These are phyloP conservation scores for Hyposoter dolosus DNA, from an alignment of 2,888 invertebrate genomes.

Conservation along the genomic window DNA sequence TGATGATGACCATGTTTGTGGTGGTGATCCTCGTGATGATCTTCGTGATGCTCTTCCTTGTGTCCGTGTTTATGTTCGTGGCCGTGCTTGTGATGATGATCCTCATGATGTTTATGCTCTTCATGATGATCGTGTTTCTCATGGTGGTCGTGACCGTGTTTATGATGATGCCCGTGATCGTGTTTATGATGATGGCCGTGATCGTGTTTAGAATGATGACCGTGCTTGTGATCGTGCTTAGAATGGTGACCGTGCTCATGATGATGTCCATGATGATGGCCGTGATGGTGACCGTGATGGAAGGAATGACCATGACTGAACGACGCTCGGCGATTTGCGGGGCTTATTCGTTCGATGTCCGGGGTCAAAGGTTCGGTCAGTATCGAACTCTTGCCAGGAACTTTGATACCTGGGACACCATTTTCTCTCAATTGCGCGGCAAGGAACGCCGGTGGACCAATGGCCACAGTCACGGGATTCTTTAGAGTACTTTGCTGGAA, in stretches of 20 bases:
- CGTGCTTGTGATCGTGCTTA: slow-evolving; percentile 72
- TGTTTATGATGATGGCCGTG: slow-evolving; percentile 72
- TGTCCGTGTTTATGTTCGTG: slow-evolving; percentile 71
- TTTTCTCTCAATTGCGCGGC: slow-evolving; percentile 47
- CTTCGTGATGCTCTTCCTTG: slow-evolving; percentile 65
- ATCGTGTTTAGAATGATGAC: slow-evolving; percentile 77
- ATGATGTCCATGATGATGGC: slow-evolving; percentile 73
- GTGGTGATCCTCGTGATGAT: slow-evolving; percentile 74
- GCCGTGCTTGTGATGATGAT: slow-evolving; percentile 67
- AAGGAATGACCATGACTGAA: slow-evolving; percentile 61
- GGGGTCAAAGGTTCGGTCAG: neutral
- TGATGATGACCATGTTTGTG: slow-evolving; percentile 71
- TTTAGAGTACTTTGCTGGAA: slow-evolving; percentile 38
- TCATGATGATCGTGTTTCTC: slow-evolving; percentile 75
- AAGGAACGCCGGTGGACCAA: slow-evolving; percentile 47
- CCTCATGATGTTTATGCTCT: slow-evolving; percentile 75
- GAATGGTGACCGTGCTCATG: slow-evolving; percentile 69
- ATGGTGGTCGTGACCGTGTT: slow-evolving; percentile 73
- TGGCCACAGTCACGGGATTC: slow-evolving; percentile 48
- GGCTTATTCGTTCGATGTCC: slow-evolving; percentile 51
- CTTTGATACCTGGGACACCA: slow-evolving; percentile 52
- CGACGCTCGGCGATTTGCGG: slow-evolving; percentile 65
- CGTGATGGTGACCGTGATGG: slow-evolving; percentile 68
- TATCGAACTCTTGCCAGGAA: slow-evolving; percentile 55
- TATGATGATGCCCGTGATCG: slow-evolving; percentile 74